These are phyloP conservation scores for Hypselothyrea guttata DNA, from an alignment of 2,888 invertebrate species.

Conservation along the genomic window DNA sequence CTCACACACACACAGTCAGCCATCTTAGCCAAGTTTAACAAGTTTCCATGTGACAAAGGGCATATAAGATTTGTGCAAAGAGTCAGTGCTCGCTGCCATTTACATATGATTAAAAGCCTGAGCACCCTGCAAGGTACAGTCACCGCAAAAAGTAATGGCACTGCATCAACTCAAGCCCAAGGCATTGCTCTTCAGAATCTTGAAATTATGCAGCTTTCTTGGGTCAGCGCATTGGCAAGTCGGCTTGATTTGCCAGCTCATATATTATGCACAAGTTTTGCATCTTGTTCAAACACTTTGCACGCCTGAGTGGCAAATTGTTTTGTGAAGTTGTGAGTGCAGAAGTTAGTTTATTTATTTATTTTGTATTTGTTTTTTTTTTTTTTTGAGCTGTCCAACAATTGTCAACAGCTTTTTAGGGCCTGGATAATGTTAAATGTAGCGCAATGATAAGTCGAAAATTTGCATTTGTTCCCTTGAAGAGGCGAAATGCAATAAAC, in stretches of 20 bases:
- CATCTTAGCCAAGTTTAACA: slow-evolving; percentile 33
- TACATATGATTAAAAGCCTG: slow-evolving; percentile 43
- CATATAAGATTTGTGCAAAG: slow-evolving; percentile 51
- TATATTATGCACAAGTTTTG: slow-evolving; percentile 6
- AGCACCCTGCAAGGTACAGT: slow-evolving; percentile 4
- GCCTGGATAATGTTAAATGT: slow-evolving; percentile 65
- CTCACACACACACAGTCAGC: neutral
- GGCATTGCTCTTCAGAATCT: too few relatives aligned
- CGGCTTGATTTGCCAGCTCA: slow-evolving; percentile 14
- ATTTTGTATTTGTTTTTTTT: neutral
- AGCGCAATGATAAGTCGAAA: slow-evolving; percentile 67
- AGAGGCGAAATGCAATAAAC: slow-evolving; percentile 69
- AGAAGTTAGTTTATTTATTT: slow-evolving; percentile 11
- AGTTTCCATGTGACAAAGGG: slow-evolving; percentile 53
- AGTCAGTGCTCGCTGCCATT: slow-evolving; percentile 22
- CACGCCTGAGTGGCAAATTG: slow-evolving; percentile 46
- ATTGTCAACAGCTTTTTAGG: slow-evolving; percentile 62
- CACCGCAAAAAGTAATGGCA: neutral
- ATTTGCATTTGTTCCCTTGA: slow-evolving; percentile 10
- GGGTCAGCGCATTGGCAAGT: neutral
- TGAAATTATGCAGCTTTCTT: neutral
- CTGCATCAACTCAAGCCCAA: neutral
- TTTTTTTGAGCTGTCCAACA: slow-evolving; percentile 11
- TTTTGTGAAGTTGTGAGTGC: slow-evolving; percentile 27
- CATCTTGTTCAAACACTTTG: slow-evolving; percentile 13